These are phyloP conservation scores for Sebastes aleutianus DNA, from an alignment of 2,797 vertebrate species.

Conservation along the genomic window DNA sequence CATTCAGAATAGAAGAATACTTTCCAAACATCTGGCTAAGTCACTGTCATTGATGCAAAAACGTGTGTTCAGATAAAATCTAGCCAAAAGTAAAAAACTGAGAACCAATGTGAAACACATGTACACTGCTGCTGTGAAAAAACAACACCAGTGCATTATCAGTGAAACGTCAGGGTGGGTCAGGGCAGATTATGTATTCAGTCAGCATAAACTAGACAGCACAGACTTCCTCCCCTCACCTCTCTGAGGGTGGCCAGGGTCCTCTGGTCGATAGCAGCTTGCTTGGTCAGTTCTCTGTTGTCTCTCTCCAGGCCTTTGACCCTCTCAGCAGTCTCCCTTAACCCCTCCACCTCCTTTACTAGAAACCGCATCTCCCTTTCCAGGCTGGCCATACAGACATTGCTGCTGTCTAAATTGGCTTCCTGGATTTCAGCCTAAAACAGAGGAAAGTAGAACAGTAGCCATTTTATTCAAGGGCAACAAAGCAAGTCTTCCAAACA, in stretches of 20 bases:
- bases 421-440: slow-evolving; percentile 87
- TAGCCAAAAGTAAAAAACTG: background rate
- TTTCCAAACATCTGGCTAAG: too few relatives aligned
- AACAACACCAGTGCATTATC: background rate
- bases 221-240: slow-evolving; percentile 76
- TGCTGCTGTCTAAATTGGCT: slow-evolving; percentile 90
- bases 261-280: slow-evolving; percentile 92
- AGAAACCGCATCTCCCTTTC: slow-evolving; percentile 91
- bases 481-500: background rate
- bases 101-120: background rate
- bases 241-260: slow-evolving; percentile 91
- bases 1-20: background rate
- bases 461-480: background rate
- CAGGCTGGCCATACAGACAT: slow-evolving; percentile 86
- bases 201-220: slow-evolving; percentile 7
- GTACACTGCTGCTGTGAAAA: background rate
- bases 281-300: slow-evolving; percentile 92
- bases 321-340: slow-evolving; percentile 88
- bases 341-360: slow-evolving; percentile 86
- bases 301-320: slow-evolving; percentile 90
- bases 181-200: background rate
- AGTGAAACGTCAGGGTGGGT: background rate
- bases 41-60: background rate
- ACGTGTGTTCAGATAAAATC: background rate
- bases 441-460: background rate